phyloP scores from a whole-genome alignment of 2,113 vertebrate genomes.

The Sylvietta virens region DNA sequence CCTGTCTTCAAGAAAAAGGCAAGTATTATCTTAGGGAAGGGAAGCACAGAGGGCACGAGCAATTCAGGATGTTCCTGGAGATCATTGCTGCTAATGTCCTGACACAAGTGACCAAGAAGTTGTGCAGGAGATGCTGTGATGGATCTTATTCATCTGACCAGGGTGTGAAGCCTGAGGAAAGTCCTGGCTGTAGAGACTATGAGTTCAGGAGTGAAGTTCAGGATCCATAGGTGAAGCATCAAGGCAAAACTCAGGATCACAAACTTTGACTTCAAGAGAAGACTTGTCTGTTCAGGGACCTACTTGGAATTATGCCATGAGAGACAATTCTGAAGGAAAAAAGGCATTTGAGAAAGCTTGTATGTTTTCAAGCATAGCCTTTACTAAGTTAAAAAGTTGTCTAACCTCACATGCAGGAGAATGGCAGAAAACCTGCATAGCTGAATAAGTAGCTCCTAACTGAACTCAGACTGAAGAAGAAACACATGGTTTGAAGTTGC shows the following conservation, averaged over 20 bases:
- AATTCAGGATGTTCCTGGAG: neutral
- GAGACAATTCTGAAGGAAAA: neutral
- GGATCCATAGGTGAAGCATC: neutral
- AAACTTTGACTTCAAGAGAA: neutral
- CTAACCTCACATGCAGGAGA: neutral
- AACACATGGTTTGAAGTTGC: neutral
- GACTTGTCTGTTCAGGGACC: neutral
- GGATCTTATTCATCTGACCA: neutral
- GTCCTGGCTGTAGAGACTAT: neutral
- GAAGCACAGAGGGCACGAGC: neutral
- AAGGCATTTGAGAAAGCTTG: neutral
- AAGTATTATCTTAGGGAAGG: neutral
- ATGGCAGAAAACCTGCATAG: neutral
- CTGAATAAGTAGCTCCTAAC: neutral
- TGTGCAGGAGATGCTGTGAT: neutral
- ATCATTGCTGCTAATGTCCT: neutral
- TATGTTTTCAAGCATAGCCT: neutral
- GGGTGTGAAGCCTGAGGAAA: neutral
- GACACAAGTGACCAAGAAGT: neutral
- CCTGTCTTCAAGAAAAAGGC: neutral
- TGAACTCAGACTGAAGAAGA: neutral
- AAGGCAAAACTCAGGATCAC: neutral
- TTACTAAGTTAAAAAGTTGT: neutral
- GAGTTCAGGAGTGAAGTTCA: neutral
- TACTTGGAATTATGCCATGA: neutral